These are phyloP conservation scores for Masticophis lateralis DNA, from an alignment of 2,797 vertebrate genomes.

Conservation along the genomic window DNA sequence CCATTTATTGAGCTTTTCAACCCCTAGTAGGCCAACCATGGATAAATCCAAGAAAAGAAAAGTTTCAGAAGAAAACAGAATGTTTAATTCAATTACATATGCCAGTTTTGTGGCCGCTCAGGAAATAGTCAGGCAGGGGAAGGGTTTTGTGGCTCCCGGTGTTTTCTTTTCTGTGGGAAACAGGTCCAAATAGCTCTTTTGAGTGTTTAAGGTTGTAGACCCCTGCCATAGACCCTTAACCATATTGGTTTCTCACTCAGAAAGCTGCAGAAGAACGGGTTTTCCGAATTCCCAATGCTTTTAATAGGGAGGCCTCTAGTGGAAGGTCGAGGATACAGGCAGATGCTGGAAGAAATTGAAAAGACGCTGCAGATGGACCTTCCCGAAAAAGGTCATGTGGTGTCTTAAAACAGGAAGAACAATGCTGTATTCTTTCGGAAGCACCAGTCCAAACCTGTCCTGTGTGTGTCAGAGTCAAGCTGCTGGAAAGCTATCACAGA, in stretches of 20 bases:
- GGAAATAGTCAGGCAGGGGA: no score
- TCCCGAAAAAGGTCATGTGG: background rate
- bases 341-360: background rate
- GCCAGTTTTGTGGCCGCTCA: no score
- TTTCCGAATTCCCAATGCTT: background rate
- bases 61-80: no score
- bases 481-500: background rate
- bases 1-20: no score
- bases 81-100: no score
- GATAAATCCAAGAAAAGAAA: no score
- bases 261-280: background rate
- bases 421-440: background rate
- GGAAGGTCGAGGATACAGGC: background rate
- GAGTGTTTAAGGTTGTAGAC: no score
- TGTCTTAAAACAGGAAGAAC: background rate
- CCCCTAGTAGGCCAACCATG: no score
- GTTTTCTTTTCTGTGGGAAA: no score
- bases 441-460: background rate
- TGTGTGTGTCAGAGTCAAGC: background rate
- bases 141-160: no score
- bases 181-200: no score
- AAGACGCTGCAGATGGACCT: background rate
- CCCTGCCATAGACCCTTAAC: background rate
- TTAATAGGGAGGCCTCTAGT: conserved; percentile 32
- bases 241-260: background rate